Conservation (phyloP, 2,797 vertebrate species). For the Scleropages formosus region DNA sequence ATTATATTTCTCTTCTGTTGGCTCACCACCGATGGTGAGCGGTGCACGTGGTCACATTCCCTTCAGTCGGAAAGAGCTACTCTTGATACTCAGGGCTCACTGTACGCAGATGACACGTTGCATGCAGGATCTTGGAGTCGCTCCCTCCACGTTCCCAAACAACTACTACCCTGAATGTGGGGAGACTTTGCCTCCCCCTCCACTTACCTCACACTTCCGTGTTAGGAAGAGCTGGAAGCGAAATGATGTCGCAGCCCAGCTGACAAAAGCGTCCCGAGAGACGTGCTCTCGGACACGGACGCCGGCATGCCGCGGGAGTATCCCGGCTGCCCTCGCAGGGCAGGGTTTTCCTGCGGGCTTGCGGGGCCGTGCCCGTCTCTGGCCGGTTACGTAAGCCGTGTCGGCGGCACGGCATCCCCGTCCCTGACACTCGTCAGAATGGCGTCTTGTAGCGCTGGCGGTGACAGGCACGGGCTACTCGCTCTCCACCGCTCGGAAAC, state of each 20-base stretch:
- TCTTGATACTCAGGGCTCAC: background rate
- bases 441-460: background rate
- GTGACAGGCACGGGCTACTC: background rate
- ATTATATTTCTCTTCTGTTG: background rate
- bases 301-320: conserved; percentile 17
- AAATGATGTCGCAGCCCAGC: background rate
- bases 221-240: no score
- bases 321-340: no score
- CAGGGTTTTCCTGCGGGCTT: background rate
- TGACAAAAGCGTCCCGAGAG: background rate
- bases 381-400: background rate
- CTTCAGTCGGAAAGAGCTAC: background rate
- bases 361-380: background rate
- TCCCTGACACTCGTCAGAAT: background rate
- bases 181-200: no score
- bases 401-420: background rate
- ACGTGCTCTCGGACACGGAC: conserved; percentile 23
- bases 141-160: background rate
- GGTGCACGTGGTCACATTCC: background rate
- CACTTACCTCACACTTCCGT: no score
- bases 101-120: background rate
- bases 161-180: background rate
- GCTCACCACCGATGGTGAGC: background rate
- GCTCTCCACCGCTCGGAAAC: conserved; percentile 25
- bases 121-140: no score